Base-by-base conservation (phyloP, 2,797 vertebrate genomes). In the Crenuchus spilurus region DNA sequence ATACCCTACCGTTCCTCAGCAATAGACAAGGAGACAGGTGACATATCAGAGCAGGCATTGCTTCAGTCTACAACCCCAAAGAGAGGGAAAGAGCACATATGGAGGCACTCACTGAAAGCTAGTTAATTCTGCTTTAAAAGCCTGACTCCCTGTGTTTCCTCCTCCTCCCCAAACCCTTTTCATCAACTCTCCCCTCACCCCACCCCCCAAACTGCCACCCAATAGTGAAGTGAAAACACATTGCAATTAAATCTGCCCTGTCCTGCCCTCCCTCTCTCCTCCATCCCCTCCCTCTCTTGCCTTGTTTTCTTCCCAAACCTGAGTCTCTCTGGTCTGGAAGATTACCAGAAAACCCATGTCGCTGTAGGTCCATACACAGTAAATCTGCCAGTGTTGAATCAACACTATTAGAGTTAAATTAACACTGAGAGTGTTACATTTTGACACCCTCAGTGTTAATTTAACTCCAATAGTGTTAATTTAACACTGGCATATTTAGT, bases 211-310 rank as follows among this genome's bases (percentile, higher is more conserved):
- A n/a, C n/a, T 78, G 73, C 75, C 82, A 82, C 84, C 82, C 83
- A 82, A 77, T 37, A 82, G 75, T 75, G 69, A 69, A 84, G 72
- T 79, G 78, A 86, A 85, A 86, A 83, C 72, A 73, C 79, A 69
- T 60, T 81, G 72, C 72, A 80, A 83, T 88, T 83, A 82, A 84
- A 87, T 82, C 80, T 77, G 70, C 83, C 80, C 84, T 84, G 66
- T 77, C 68, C 78, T 81, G 75, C 81, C 62, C 80, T 69, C 77
- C 75, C 61, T 64, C 42, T 73, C 64, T 71, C 49, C 67, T 79
- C 66, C 69, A 63, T 55, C 48, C 57, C 22, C 68, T 73, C 74
- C 55, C 54, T 68, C 42, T 26, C 24, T 66, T 65, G 33, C 54
- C 58, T 52, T 57, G 58, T 64, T 63, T 33, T 30, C 42, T n/a